Percentiles rank a stretch among this genome's conserved stretches.
Conservation (phyloP, 2,113 vertebrate species). For the Pterophyllum scalare region DNA sequence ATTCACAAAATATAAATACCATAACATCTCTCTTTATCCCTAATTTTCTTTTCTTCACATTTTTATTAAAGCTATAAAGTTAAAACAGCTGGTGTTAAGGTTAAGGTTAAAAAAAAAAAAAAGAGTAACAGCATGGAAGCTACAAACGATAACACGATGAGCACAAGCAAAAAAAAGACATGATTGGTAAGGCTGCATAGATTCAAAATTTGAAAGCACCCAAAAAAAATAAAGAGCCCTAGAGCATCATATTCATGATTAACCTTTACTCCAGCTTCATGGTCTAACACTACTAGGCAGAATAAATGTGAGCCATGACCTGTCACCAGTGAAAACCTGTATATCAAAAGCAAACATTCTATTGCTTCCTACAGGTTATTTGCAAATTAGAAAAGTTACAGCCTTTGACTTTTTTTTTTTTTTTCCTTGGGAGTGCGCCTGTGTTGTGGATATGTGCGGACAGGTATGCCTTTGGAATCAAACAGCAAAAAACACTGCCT, state of each 20-base stretch:
- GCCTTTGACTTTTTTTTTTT: neutral
- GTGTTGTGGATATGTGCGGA: conserved; percentile 59
- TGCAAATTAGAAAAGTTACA: neutral
- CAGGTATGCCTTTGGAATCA: conserved; percentile 64
- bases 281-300: neutral
- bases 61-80: neutral
- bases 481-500: conserved; percentile 68
- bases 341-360: neutral
- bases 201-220: neutral
- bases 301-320: neutral
- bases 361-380: conserved; percentile 22
- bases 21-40: neutral
- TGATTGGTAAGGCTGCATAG: neutral
- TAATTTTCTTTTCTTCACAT: neutral
- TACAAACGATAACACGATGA: neutral
- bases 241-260: neutral
- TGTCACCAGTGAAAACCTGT: neutral
- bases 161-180: neutral
- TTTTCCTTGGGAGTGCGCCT: conserved; percentile 21
- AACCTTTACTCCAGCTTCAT: neutral
- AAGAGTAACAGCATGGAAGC: neutral
- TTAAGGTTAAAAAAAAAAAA: neutral
- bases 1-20: neutral
- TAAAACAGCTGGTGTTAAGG: neutral
- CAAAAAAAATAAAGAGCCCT: neutral